These are phyloP conservation scores for Gorsachius goisagi DNA, from an alignment of 2,113 vertebrate species.

Conservation along the genomic window DNA sequence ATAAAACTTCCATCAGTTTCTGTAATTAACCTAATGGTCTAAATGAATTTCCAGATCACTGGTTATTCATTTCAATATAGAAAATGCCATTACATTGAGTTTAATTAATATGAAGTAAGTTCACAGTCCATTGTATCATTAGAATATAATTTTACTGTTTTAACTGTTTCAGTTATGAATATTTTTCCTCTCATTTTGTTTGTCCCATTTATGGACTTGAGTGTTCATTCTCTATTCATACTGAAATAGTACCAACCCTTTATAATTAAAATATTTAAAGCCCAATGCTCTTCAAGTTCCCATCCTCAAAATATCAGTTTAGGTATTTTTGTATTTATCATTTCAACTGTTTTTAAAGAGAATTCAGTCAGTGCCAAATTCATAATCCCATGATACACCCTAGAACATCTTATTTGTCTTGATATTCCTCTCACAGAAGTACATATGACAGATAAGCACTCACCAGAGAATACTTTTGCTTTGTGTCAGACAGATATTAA, in stretches of 20 bases:
- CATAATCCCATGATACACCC: constrained; percentile 45
- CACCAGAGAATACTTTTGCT: constrained; percentile 72
- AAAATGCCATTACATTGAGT: constrained; percentile 54
- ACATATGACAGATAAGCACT: constrained; percentile 79
- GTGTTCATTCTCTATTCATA: background rate
- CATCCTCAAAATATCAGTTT: constrained; percentile 18
- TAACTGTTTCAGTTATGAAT: constrained; percentile 38
- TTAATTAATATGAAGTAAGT: constrained; percentile 65
- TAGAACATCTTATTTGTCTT: constrained; percentile 77
- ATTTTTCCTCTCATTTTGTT: background rate
- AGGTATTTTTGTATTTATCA: background rate
- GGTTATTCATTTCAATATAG: constrained; percentile 64
- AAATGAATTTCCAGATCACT: constrained; percentile 78
- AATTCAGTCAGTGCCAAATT: constrained; percentile 17
- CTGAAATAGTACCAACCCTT: background rate
- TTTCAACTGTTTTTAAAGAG: constrained; percentile 1
- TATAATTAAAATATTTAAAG: background rate
- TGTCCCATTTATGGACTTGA: background rate
- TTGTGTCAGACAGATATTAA: constrained; percentile 82
- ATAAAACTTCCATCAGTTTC: constrained; percentile 74
- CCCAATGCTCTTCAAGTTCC: background rate
- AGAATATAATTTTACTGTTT: constrained; percentile 25
- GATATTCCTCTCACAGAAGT: constrained; percentile 79
- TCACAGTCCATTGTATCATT: constrained; percentile 20
- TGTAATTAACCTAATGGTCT: constrained; percentile 79